phyloP scores from a whole-genome alignment of 2,797 vertebrate genomes.

The Eupleurogrammus muticus region DNA sequence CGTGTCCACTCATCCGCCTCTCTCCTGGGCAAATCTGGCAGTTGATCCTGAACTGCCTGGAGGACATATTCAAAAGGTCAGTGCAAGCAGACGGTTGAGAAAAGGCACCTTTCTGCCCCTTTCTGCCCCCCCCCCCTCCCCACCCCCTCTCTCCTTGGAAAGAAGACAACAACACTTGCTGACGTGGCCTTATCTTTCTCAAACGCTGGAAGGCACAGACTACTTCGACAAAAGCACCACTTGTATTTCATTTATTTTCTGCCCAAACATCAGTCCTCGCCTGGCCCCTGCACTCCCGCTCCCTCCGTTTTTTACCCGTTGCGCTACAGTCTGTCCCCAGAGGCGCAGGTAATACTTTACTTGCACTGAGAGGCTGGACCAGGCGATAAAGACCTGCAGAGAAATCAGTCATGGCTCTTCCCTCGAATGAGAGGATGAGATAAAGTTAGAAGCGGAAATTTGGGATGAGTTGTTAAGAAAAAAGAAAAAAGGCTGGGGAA shows the following conservation, averaged over 20 bases:
- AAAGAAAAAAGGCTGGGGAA: conserved; percentile 45
- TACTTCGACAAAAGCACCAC: conserved; percentile 61
- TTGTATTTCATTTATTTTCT: conserved; percentile 77
- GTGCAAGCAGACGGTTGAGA: conserved; percentile 53
- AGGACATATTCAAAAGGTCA: conserved; percentile 83
- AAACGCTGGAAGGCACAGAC: conserved; percentile 72
- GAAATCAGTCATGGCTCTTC: conserved; percentile 61
- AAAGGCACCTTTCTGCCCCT: conserved; percentile 41
- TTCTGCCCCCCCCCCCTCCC: not conserved
- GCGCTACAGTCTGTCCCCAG: conserved; percentile 51
- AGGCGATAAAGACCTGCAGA: conserved; percentile 69
- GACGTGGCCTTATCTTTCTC: conserved; percentile 78
- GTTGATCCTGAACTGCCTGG: conserved; percentile 71
- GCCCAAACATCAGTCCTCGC: conserved; percentile 58
- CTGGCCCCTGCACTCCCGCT: conserved; percentile 38
- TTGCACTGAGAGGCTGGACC: conserved; percentile 35
- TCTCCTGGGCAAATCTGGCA: conserved; percentile 66
- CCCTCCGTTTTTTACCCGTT: conserved; percentile 34
- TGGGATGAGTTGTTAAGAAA: conserved; percentile 62
- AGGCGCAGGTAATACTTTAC: conserved; percentile 66
- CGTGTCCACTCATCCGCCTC: conserved; percentile 45
- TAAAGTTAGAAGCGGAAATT: conserved; percentile 57
- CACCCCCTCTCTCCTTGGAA: conserved; percentile 53
- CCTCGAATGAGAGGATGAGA: conserved; percentile 51
- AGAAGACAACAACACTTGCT: conserved; percentile 73